Percentiles rank a stretch among this genome's conserved stretches.
Evolutionary conservation across 2,888 invertebrate species (phyloP).

Genomic region (Pinctada fucata): DNA sequence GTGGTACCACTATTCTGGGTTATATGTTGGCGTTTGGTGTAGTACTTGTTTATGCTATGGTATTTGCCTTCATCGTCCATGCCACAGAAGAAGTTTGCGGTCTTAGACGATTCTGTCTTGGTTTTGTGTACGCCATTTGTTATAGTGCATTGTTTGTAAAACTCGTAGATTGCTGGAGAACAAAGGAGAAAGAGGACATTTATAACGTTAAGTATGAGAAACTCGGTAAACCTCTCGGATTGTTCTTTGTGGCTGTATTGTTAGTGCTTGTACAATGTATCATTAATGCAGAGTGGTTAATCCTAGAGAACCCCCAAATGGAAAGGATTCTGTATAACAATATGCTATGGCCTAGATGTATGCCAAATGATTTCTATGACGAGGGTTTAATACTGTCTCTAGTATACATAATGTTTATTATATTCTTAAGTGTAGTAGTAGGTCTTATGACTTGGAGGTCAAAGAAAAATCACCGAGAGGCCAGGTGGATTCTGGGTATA

Average conservation of each 20-base stretch:
- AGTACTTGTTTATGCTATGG: slow-evolving; percentile 75
- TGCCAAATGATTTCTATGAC: slow-evolving; percentile 74
- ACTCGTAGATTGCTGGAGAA: slow-evolving; percentile 77
- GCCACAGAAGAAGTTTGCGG: slow-evolving; percentile 76
- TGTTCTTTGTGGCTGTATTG: slow-evolving; percentile 73
- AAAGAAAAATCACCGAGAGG: slow-evolving; percentile 75
- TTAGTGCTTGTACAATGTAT: slow-evolving; percentile 76
- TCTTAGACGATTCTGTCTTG: slow-evolving; percentile 77
- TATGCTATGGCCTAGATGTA: slow-evolving; percentile 71
- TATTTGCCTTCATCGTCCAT: slow-evolving; percentile 77
- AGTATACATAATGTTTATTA: slow-evolving; percentile 76
- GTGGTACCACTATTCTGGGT: slow-evolving; percentile 76
- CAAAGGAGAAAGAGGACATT: slow-evolving; percentile 63
- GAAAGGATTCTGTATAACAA: slow-evolving; percentile 63
- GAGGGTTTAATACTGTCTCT: slow-evolving; percentile 76
- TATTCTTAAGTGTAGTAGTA: slow-evolving; percentile 75
- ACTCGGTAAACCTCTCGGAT: slow-evolving; percentile 74
- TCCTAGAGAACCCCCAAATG: slow-evolving; percentile 72
- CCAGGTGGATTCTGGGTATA: slow-evolving; percentile 76
- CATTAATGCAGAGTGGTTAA: slow-evolving; percentile 77
- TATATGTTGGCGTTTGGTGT: slow-evolving; percentile 77
- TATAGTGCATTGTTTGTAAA: slow-evolving; percentile 78
- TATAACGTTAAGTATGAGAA: slow-evolving; percentile 66
- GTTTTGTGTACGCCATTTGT: slow-evolving; percentile 76
- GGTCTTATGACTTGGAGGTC: slow-evolving; percentile 74